Base-by-base conservation (phyloP, 1,140 invertebrate species). In the Aphelenchoides fujianensis region DNA sequence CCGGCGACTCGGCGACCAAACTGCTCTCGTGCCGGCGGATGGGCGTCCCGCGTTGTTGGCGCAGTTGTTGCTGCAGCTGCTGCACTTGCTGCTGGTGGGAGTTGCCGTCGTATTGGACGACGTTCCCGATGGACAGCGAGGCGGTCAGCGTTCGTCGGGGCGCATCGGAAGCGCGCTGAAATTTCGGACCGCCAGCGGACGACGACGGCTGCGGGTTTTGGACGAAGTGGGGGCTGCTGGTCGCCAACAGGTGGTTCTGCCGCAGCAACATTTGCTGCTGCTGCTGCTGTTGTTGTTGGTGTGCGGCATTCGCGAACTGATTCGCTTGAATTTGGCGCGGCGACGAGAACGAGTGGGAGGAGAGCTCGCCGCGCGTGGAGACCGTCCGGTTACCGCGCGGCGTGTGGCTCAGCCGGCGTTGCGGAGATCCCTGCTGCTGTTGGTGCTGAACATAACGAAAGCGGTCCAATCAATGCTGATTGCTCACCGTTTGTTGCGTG, bases 331-430 rank as follows among this genome's bases (percentile, higher is more conserved):
- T 7, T 19, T 66, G 63, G 0, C 67, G 64, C 12, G 67, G 67
- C 2, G 12, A 23, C 16, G 67, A 69, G 7, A 69, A 69, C 5
- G 61, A 69, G 3, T 69, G 67, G 61, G 67, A 69, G 0, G 67
- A 69, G 1, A 69, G 62, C 30, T 69, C 67, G 61, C 27, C 16
- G 16, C 67, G 16, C 2, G 57, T 68, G 9, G 67, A 70, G 34
- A 69, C 67, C n/a, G 16, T 69, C 0, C 61, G 16, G 71, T 30
- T 71, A 1, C 67, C 63, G 1, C 32, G 63, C 0, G 67, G 67
- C 12, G 67, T 69, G 30, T 69, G 67, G 64, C 67, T 69, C 27
- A 69, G 30, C 19, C 67, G 61, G 1, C 67, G 64, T 5, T 68
- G 61, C 7, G 31, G 63, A 0, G 31, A 37, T 2, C 12, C 31